Percentiles rank a stretch among this genome's conserved stretches.
phyloP scores from a whole-genome alignment of 2,113 vertebrate genomes.

The Psittacula cyanocephala region DNA sequence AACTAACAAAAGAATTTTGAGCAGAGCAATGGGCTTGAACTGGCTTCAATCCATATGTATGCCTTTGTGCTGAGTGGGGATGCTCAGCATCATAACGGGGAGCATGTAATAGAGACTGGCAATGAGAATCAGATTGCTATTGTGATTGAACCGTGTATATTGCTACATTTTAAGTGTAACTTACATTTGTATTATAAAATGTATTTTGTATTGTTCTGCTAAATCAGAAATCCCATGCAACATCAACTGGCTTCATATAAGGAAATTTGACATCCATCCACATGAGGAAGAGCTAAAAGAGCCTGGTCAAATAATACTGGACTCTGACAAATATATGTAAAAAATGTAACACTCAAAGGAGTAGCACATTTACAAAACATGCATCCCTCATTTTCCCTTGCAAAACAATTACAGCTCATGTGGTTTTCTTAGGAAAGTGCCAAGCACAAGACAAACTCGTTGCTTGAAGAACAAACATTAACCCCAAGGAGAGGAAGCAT shows the following conservation, averaged over 20 bases:
- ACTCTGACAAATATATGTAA: background rate
- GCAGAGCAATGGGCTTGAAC: background rate
- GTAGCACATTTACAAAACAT: background rate
- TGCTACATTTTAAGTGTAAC: background rate
- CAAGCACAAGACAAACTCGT: background rate
- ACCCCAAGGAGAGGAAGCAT: background rate
- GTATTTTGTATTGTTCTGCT: fast-evolving
- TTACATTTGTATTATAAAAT: background rate
- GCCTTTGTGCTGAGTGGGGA: fast-evolving
- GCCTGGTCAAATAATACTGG: background rate
- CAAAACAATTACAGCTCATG: background rate
- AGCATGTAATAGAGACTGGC: background rate
- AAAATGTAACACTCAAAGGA: background rate
- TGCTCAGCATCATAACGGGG: background rate
- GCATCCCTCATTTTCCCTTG: background rate
- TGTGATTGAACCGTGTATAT: background rate
- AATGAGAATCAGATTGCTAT: background rate
- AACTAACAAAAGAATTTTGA: background rate
- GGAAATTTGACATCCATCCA: background rate
- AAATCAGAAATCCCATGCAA: background rate
- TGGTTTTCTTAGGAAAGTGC: background rate
- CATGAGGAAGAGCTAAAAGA: background rate
- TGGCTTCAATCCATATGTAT: background rate
- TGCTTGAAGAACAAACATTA: background rate
- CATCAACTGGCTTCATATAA: background rate